Evolutionary conservation across 2,888 invertebrate species (phyloP).

Genomic region (Deladenus siricidicola): DNA sequence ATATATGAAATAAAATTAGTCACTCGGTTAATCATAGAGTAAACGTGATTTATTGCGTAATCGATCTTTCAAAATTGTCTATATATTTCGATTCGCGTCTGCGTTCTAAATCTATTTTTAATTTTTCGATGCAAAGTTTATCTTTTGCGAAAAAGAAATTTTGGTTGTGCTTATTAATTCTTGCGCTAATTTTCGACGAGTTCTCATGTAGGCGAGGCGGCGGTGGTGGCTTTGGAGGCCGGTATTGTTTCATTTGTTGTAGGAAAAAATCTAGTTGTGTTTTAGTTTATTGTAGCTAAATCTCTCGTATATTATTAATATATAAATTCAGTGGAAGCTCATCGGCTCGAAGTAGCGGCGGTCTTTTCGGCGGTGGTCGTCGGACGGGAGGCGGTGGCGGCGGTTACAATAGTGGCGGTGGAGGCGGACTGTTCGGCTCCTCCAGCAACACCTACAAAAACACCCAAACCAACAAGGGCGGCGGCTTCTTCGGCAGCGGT

Average conservation of each 20-base stretch:
- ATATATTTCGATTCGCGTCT: no score
- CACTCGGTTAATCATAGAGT: no score
- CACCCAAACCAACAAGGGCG: not conserved
- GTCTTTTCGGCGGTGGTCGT: not conserved
- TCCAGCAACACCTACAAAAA: not conserved
- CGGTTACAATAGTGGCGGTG: not conserved
- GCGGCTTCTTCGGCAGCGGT: not conserved
- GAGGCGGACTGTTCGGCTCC: slow-evolving; percentile 3
- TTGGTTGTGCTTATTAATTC: not conserved
- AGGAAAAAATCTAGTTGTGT: not conserved
- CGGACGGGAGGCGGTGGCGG: not conserved
- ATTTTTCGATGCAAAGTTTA: no score
- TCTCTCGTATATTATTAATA: not conserved
- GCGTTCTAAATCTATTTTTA: no score
- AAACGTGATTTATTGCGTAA: no score
- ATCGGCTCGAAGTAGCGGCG: not conserved
- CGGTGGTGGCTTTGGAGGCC: slow-evolving; percentile 5
- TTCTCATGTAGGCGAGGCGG: slow-evolving; percentile 1
- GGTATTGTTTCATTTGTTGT: not conserved
- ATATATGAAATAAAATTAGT: no score
- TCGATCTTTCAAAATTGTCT: no score
- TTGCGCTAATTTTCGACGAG: not conserved
- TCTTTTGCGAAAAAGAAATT: not conserved
- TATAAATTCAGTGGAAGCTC: not conserved
- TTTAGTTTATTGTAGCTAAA: not conserved